Evolutionary conservation across 2,888 invertebrate species (phyloP).

Genomic region (Melolontha melolontha): DNA sequence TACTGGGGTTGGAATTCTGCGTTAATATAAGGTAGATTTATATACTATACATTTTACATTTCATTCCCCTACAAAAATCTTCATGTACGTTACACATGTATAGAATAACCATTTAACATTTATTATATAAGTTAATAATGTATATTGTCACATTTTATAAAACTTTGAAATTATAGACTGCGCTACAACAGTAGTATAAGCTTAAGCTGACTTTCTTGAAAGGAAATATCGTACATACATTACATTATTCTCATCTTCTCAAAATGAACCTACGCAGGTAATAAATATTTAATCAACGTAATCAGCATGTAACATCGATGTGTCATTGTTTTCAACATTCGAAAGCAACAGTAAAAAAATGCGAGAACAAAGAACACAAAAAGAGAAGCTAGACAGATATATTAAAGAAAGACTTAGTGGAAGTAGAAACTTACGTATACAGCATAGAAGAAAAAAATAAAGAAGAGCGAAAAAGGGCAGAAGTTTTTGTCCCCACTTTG

Average conservation of each 20-base stretch:
- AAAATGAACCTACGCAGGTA: conserved; percentile 10
- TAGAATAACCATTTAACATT: too few relatives aligned
- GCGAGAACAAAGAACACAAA: not conserved
- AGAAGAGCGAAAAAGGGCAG: conserved; percentile 2
- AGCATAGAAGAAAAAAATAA: conserved; percentile 1
- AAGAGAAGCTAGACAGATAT: conserved; percentile 1
- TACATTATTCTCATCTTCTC: not conserved
- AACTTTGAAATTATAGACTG: too few relatives aligned
- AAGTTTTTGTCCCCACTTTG: conserved; percentile 10
- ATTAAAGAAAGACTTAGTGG: conserved; percentile 10
- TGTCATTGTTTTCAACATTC: conserved; percentile 24
- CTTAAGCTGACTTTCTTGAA: not conserved
- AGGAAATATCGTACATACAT: conserved; percentile 6
- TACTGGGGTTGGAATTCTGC: too few relatives aligned
- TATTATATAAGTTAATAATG: too few relatives aligned
- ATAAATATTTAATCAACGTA: conserved; percentile 33
- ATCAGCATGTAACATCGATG: conserved; percentile 23
- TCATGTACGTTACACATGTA: too few relatives aligned
- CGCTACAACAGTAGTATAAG: not conserved
- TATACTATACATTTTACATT: too few relatives aligned
- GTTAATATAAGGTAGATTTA: too few relatives aligned
- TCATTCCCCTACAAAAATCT: too few relatives aligned
- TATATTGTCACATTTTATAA: too few relatives aligned
- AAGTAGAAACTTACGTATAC: not conserved
- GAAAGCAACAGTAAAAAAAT: not conserved